Conservation (phyloP, 2,113 vertebrate genomes). For the Pseudois nayaur region DNA sequence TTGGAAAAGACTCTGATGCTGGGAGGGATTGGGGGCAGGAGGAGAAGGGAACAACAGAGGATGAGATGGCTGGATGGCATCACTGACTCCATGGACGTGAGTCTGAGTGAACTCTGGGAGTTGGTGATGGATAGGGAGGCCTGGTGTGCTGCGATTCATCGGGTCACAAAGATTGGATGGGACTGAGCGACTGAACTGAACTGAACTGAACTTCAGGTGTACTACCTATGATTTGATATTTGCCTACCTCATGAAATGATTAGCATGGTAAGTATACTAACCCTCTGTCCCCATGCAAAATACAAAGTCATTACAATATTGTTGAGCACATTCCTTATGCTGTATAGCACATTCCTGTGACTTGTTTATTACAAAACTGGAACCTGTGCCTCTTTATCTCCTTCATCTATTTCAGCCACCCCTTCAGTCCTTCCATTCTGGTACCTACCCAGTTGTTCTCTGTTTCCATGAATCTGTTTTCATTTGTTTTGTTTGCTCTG, state of each 20-base stretch:
- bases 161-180: no score
- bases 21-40: no score
- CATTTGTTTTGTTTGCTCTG: background rate
- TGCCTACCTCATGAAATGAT: background rate
- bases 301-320: background rate
- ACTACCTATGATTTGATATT: background rate
- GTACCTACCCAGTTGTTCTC: background rate
- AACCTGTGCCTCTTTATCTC: background rate
- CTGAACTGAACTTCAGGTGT: background rate
- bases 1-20: no score
- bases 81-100: no score
- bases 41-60: no score
- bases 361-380: background rate
- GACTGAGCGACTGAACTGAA: no score
- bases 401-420: background rate
- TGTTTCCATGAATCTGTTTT: background rate
- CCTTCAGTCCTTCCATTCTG: no score
- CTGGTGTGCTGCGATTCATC: accelerated
- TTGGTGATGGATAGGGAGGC: no score
- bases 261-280: background rate
- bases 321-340: background rate
- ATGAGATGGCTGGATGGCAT: no score
- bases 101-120: no score
- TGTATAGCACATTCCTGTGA: background rate
- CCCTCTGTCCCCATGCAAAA: background rate